These are phyloP conservation scores for Henicopernis longicauda DNA, from an alignment of 2,113 vertebrate genomes.

Conservation along the genomic window DNA sequence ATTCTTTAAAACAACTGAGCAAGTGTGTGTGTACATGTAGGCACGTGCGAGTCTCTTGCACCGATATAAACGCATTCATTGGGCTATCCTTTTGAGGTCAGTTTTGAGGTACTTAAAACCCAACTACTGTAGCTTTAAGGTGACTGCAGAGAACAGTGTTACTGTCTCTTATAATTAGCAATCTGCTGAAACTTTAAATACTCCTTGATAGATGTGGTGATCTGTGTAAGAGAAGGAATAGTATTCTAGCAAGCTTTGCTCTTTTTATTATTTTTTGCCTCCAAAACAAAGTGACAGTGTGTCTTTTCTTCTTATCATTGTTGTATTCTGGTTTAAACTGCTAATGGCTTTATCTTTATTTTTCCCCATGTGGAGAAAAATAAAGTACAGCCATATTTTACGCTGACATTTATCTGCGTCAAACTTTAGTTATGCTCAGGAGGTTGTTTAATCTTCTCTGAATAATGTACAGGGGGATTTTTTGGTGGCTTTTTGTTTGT, in stretches of 20 bases:
- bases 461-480: background rate
- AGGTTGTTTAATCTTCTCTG: conserved; percentile 27
- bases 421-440: conserved; percentile 49
- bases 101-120: background rate
- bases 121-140: conserved; percentile 34
- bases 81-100: background rate
- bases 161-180: conserved; percentile 26
- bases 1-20: background rate
- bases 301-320: background rate
- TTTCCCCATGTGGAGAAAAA: background rate
- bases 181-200: conserved; percentile 58
- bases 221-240: background rate
- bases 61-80: background rate
- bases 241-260: background rate
- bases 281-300: background rate
- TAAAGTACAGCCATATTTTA: conserved; percentile 41
- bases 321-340: background rate
- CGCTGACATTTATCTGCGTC: conserved; percentile 16
- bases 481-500: background rate
- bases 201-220: background rate
- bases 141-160: conserved; percentile 17
- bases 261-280: background rate
- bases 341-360: background rate
- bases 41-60: background rate
- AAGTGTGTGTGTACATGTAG: background rate